Evolutionary conservation across 2,113 vertebrate genomes (phyloP), one percentile per base, ranked within the genome.

Genomic region (Ariopsis seemanni): DNA sequence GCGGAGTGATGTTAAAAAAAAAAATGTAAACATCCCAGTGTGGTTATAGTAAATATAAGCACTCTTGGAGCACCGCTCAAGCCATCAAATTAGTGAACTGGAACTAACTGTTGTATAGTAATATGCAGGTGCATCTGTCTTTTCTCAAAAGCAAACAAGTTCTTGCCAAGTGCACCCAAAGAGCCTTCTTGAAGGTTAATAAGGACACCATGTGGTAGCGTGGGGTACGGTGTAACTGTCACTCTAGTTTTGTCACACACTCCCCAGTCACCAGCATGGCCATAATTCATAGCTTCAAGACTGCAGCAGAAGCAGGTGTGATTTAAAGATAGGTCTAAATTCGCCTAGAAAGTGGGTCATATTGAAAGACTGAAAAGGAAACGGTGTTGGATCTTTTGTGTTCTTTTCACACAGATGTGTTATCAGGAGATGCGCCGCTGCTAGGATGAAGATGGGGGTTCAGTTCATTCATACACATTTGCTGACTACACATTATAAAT

Each of bases 401-500:
- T 58, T 50, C 63, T 83, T 65, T 18, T 81, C 27, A 75, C 60
- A 77, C 63, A 86, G 77, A 87, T 85, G 77, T 71, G 65, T 81
- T 82, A 84, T 30, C 75, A 81, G 74, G 79, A 75, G 80, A 34
- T 83, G 80, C 11, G n/a, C 77, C 50, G 87, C 62, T 53, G 22
- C 67, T 22, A 30, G 11, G 27, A 67, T 71, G 63, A 71, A 86
- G 67, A 82, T 62, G 71, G 57, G 20, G 62, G 58, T 55, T 60
- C 57, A 79, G 18, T 74, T 75, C 58, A 57, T 82, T 22, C 85
- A 81, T 71, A 27, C 50, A 57, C 34, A 25, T 67, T 80, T 86
- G 77, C 71, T 86, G 52, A 86, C 42, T 88, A 14, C 79, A 48
- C 55, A 81, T 72, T 88, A 85, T 86, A 89, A 85, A 88, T 86